Percentiles rank a stretch among this genome's conserved stretches.
These are phyloP conservation scores for Xiphophorus couchianus DNA, from an alignment of 2,113 vertebrate genomes.

Conservation along the genomic window DNA sequence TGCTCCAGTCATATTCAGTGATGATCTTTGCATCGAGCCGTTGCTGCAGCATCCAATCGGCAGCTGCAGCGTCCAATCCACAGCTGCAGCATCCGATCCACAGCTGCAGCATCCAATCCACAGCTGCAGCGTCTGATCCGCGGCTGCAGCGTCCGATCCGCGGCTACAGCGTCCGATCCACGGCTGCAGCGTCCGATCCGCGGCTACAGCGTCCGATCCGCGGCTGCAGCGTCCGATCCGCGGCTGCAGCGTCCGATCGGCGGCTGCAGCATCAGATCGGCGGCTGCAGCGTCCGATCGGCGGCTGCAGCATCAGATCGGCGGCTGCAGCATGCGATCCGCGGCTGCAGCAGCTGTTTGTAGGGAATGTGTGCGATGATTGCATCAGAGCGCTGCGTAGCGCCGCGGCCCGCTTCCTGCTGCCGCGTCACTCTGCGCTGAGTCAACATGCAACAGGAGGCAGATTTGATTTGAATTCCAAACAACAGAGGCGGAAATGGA, in stretches of 20 bases:
- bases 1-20: conserved; percentile 4
- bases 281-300: conserved; percentile 13
- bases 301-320: conserved; percentile 1
- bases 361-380: conserved; percentile 1
- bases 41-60: neutral
- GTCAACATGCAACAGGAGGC: conserved; percentile 44
- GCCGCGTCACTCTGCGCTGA: conserved; percentile 31
- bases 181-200: conserved; percentile 8
- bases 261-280: too few species aligned
- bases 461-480: conserved; percentile 36
- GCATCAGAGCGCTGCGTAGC: neutral
- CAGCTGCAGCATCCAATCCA: conserved; percentile 2
- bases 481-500: conserved; percentile 51
- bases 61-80: conserved; percentile 23
- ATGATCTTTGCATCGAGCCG: conserved; percentile 15
- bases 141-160: conserved; percentile 16
- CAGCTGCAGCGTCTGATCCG: conserved; percentile 25
- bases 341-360: conserved; percentile 35
- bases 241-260: conserved; percentile 10
- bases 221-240: conserved; percentile 17
- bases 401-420: neutral
- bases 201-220: conserved; percentile 21
- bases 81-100: conserved; percentile 17
- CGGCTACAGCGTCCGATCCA: neutral
- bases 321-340: conserved; percentile 9